Percentiles rank a stretch among this genome's conserved stretches.
Conservation (phyloP, 2,888 invertebrate species). For the Sarcophaga variegata region DNA sequence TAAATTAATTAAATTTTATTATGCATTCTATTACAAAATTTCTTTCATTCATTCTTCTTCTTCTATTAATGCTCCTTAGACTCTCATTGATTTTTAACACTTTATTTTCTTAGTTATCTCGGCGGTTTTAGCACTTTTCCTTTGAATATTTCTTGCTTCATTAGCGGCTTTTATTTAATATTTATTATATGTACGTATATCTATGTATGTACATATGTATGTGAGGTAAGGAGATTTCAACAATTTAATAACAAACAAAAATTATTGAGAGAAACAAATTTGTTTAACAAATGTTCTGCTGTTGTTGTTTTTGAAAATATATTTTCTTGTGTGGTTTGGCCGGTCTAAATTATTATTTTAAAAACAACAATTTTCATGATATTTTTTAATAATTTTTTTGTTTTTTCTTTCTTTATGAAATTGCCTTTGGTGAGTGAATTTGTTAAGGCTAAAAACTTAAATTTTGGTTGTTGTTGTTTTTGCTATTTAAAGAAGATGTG, state of each 20-base stretch:
- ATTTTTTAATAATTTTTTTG: too few species aligned
- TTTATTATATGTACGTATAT: background rate
- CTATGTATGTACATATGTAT: background rate
- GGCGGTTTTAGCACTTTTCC: constrained; percentile 46
- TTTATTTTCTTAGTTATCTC: constrained; percentile 27
- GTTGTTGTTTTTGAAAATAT: constrained; percentile 36
- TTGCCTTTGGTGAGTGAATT: constrained; percentile 47
- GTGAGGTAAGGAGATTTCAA: constrained; percentile 48
- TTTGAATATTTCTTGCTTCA: constrained; percentile 8
- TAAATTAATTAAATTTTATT: constrained; percentile 18
- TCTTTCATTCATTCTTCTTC: constrained; percentile 17
- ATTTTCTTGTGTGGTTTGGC: constrained; percentile 3
- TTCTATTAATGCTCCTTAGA: background rate
- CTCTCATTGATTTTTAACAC: constrained; percentile 58
- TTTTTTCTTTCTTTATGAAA: background rate
- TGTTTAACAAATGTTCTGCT: constrained; percentile 56
- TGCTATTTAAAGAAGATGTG: constrained; percentile 28
- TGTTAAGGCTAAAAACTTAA: constrained; percentile 48
- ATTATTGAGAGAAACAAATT: constrained; percentile 43
- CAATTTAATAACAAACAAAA: constrained; percentile 44
- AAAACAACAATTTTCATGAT: constrained; percentile 40
- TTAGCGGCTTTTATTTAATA: background rate
- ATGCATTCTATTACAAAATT: constrained; percentile 16
- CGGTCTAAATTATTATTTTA: constrained; percentile 38
- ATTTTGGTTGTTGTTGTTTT: constrained; percentile 36